Evolutionary conservation across 2,797 vertebrate species (phyloP).

Genomic region (Neopelma chrysocephalum): DNA sequence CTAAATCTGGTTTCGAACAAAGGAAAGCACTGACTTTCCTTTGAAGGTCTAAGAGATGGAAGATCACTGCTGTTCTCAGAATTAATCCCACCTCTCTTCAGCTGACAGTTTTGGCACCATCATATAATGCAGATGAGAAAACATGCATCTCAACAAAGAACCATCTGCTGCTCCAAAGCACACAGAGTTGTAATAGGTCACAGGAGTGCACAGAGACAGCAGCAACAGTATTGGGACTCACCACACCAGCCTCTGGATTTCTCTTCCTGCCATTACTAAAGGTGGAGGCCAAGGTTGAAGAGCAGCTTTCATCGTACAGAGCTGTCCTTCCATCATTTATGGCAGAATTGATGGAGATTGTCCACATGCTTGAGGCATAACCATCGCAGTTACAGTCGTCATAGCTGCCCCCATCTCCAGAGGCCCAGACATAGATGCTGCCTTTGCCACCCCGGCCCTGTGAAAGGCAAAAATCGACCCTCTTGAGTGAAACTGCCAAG

Average conservation of each 20-base stretch:
- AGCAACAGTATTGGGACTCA: conserved; percentile 71
- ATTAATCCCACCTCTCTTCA: conserved; percentile 9
- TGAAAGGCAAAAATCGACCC: background rate
- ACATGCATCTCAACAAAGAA: conserved; percentile 18
- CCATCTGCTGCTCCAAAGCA: conserved; percentile 42
- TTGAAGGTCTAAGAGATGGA: background rate
- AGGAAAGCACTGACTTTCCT: background rate
- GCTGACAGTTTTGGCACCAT: background rate
- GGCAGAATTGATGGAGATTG: conserved; percentile 98
- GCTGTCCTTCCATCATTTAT: conserved; percentile 97
- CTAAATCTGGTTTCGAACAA: background rate
- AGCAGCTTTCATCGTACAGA: conserved; percentile 97
- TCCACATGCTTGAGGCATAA: conserved; percentile 99
- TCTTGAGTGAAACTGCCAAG: background rate
- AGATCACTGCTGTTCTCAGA: background rate
- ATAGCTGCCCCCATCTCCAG: conserved; percentile 96
- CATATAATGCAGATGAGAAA: conserved; percentile 1
- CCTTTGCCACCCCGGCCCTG: conserved; percentile 95
- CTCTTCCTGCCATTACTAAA: conserved; percentile 98
- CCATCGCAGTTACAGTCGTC: conserved; percentile 99
- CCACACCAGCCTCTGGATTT: conserved; percentile 97
- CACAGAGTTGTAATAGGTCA: background rate
- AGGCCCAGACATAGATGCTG: conserved; percentile 99
- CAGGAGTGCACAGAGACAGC: background rate
- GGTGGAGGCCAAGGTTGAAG: conserved; percentile 95